Conservation (phyloP, 2,797 vertebrate genomes). For the Chaenodraco wilsoni region DNA sequence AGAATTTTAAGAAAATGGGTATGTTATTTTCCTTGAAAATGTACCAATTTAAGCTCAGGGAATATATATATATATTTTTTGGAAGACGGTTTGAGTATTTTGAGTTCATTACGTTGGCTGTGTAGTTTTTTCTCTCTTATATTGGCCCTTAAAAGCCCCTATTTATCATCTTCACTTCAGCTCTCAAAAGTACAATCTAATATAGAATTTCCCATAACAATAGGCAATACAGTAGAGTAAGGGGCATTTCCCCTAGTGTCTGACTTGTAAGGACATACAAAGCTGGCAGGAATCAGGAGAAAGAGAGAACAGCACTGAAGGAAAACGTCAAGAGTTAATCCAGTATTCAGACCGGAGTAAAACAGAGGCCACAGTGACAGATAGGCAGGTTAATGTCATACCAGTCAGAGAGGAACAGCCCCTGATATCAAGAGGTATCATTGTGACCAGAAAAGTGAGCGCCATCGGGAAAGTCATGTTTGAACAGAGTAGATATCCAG, state of each 20-base stretch:
- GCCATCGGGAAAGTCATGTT: constrained; percentile 32
- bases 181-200: too few relatives aligned
- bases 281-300: constrained; percentile 44
- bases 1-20: too few relatives aligned
- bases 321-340: constrained; percentile 44
- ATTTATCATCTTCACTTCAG: too few relatives aligned
- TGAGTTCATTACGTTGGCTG: constrained; percentile 7
- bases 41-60: too few relatives aligned
- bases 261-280: constrained; percentile 34
- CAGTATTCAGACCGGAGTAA: constrained; percentile 46
- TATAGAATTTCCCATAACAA: constrained; percentile 12
- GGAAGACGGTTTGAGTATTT: too few relatives aligned
- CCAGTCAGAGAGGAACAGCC: constrained; percentile 58
- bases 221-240: constrained; percentile 6
- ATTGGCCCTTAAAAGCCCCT: too few relatives aligned
- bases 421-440: constrained; percentile 40
- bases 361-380: constrained; percentile 48
- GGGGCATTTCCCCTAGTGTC: background rate
- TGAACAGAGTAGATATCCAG: constrained; percentile 60
- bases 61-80: too few relatives aligned
- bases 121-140: background rate
- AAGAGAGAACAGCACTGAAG: constrained; percentile 46
- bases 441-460: constrained; percentile 55
- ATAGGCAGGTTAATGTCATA: constrained; percentile 62
- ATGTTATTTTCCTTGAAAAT: too few relatives aligned